Percentiles rank a stretch among this genome's conserved stretches.
phyloP scores from a whole-genome alignment of 2,888 invertebrate genomes.

The Sericinus montela region DNA sequence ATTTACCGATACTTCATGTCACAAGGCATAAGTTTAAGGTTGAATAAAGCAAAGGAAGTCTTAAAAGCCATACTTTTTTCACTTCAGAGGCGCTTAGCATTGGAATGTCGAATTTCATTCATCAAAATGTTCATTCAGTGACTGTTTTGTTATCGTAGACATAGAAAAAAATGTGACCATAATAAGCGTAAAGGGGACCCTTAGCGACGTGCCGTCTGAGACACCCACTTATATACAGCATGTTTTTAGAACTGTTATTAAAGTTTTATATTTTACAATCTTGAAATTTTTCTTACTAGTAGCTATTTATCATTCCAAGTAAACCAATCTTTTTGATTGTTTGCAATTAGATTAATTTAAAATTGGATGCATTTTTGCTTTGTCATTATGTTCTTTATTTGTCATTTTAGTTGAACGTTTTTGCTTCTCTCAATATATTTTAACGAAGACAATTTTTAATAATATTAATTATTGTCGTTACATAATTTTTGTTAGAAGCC shows the following conservation, averaged over 20 bases:
- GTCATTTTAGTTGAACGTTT: no score
- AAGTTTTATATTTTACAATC: no score
- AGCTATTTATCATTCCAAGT: no score
- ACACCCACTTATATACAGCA: slow-evolving; percentile 44
- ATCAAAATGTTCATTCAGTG: slow-evolving; percentile 51
- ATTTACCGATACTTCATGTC: slow-evolving; percentile 12
- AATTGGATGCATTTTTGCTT: no score
- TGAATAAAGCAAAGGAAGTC: slow-evolving; percentile 46
- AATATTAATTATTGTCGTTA: no score
- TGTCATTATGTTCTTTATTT: no score
- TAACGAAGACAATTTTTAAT: no score
- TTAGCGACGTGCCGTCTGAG: slow-evolving; percentile 68
- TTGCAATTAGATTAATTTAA: no score
- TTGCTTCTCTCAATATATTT: no score
- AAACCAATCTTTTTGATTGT: no score
- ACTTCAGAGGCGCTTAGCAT: slow-evolving; percentile 55
- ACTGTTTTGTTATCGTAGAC: slow-evolving; percentile 50
- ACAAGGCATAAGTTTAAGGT: slow-evolving; percentile 40
- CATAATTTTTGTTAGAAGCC: no score
- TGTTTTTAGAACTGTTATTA: slow-evolving; percentile 27
- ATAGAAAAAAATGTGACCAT: slow-evolving; percentile 43
- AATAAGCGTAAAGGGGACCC: slow-evolving; percentile 41
- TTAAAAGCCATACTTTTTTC: slow-evolving; percentile 42
- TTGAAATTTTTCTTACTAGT: no score
- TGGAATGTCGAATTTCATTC: slow-evolving; percentile 66